Evolutionary conservation across 2,888 invertebrate genomes (phyloP), one percentile per base, ranked within the genome.

Genomic region (Branchellion lobata): DNA sequence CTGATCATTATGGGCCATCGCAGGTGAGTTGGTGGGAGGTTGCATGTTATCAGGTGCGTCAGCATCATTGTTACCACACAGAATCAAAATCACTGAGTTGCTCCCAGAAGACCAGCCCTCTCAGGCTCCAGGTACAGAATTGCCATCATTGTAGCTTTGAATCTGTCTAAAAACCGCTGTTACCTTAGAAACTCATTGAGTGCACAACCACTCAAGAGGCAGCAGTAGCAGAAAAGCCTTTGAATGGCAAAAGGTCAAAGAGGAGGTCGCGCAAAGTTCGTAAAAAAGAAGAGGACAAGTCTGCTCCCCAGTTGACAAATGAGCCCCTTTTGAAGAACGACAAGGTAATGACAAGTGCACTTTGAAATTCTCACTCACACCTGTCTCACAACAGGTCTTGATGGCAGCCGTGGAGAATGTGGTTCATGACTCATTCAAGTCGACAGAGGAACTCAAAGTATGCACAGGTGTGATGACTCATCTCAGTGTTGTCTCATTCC

Each of bases 341-440:
- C 40, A 5, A 40, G 40, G 40, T n/a, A n/a, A n/a, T n/a, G n/a
- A n/a, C n/a, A n/a, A n/a, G n/a, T n/a, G n/a, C n/a, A n/a, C n/a
- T n/a, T n/a, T n/a, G n/a, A n/a, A n/a, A n/a, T n/a, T n/a, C n/a
- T n/a, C n/a, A n/a, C n/a, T n/a, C n/a, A n/a, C n/a, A n/a, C n/a
- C n/a, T n/a, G 29, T 34, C 21, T 47, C 80, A 0, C 24, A 47
- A 21, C 73, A 82, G 40, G 81, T 87, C 8, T 87, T 96, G 81
- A 95, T 98, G 93, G 95, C 93, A 0, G 95, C 96, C 88, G 94
- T 95, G 31, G 95, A 95, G 87, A 98, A 98, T 89, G 88, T 96
- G 78, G 90, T 91, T 79, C 94, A 96, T 84, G 92, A 95, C 82
- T 92, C 93, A 83, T 97, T 94, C 87, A 91, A 92, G 83, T 93